Evolutionary conservation across 2,888 invertebrate species (phyloP).

Genomic region (Mayetiola destructor): DNA sequence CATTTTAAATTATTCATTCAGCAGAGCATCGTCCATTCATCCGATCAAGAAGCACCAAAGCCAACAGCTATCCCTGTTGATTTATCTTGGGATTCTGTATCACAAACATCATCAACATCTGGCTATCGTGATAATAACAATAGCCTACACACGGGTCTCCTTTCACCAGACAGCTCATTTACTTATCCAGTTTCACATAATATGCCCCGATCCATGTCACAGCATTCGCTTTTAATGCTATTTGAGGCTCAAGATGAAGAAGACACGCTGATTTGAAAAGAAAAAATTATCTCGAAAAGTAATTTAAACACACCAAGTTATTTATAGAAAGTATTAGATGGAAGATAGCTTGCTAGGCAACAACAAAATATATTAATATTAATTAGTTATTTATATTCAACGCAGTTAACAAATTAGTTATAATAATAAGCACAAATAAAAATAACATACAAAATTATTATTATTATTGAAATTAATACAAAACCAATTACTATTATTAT

Average conservation of each 20-base stretch:
- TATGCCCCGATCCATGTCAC: constrained; percentile 53
- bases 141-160: constrained; percentile 36
- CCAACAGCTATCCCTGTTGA: constrained; percentile 39
- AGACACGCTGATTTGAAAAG: constrained; percentile 60
- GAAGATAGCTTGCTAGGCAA: no score
- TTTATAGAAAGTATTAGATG: no score
- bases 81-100: constrained; percentile 67
- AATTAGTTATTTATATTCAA: no score
- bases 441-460: no score
- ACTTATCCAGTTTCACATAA: constrained; percentile 45
- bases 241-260: constrained; percentile 76
- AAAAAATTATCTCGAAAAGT: background rate
- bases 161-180: constrained; percentile 39
- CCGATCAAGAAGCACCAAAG: constrained; percentile 23
- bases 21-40: constrained; percentile 9
- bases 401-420: no score
- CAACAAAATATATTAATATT: no score
- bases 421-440: no score
- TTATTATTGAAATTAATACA: no score
- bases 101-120: constrained; percentile 74
- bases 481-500: background rate
- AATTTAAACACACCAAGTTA: no score
- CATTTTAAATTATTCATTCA: background rate
- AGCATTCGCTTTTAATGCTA: constrained; percentile 59
- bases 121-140: constrained; percentile 66